These are phyloP conservation scores for Pollenia griseotomentosa DNA, from an alignment of 2,888 invertebrate genomes.

Conservation along the genomic window DNA sequence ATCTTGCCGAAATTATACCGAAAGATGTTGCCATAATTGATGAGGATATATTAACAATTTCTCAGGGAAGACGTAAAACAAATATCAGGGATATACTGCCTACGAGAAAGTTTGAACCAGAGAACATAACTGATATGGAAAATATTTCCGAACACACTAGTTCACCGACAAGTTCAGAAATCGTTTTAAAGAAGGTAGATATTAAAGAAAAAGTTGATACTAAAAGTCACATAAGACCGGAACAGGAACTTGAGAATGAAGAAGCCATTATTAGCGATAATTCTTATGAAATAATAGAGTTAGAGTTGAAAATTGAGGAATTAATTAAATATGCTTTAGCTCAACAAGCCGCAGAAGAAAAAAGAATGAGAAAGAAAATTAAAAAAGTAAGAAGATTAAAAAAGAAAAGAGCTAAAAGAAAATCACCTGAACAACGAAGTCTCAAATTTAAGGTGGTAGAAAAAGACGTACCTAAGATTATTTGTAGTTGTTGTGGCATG, in stretches of 20 bases:
- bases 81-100: conserved; percentile 16
- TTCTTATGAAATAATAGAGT: too few species aligned
- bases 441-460: neutral
- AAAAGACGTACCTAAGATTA: neutral
- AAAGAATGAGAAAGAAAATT: neutral
- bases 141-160: too few species aligned
- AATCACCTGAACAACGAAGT: neutral
- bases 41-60: conserved; percentile 31
- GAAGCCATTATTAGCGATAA: too few species aligned
- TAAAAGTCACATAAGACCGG: too few species aligned
- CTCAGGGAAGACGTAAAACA: neutral
- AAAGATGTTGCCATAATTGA: conserved; percentile 13
- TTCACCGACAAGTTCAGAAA: neutral
- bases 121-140: neutral
- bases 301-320: too few species aligned
- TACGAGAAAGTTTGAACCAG: neutral
- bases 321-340: neutral
- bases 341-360: neutral
- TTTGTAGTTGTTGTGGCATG: conserved; percentile 45
- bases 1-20: conserved; percentile 15
- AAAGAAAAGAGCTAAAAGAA: neutral
- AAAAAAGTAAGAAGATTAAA: neutral
- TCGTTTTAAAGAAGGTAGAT: too few species aligned
- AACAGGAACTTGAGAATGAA: too few species aligned
- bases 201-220: too few species aligned